Evolutionary conservation across 2,888 invertebrate species (phyloP).

Genomic region (Hypsopygia costalis): DNA sequence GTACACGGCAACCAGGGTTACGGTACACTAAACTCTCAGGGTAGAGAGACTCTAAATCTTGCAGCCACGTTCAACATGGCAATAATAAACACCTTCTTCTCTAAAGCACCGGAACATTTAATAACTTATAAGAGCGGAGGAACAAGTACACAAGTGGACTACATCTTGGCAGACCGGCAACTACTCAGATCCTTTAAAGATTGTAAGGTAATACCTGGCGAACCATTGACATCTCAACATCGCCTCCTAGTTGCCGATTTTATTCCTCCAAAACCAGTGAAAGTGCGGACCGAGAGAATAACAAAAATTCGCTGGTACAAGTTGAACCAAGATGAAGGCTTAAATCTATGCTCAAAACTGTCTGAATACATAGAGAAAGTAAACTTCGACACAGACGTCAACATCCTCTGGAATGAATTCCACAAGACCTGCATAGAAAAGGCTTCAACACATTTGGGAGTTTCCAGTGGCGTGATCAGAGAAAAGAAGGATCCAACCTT

Average conservation of each 20-base stretch:
- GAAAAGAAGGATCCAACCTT: conserved; percentile 8
- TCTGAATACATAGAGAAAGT: not conserved
- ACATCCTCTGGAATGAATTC: not conserved
- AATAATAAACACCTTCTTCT: too few species aligned
- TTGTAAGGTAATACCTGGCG: not conserved
- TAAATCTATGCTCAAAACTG: not conserved
- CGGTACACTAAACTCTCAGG: too few species aligned
- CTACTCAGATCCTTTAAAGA: not conserved
- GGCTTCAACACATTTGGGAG: not conserved
- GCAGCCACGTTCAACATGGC: too few species aligned
- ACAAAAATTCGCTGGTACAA: not conserved
- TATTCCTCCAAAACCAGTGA: not conserved
- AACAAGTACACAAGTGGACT: not conserved
- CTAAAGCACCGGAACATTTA: too few species aligned
- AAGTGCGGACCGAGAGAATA: not conserved
- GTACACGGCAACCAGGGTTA: too few species aligned
- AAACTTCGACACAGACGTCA: not conserved
- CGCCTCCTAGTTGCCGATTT: not conserved
- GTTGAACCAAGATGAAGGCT: not conserved
- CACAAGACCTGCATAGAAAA: not conserved
- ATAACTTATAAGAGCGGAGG: too few species aligned
- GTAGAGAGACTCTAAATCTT: too few species aligned
- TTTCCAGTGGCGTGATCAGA: not conserved
- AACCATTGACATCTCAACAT: not conserved
- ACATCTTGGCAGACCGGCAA: not conserved